Percentiles rank a stretch among this genome's conserved stretches.
These are phyloP conservation scores for Spodoptera littoralis DNA, from an alignment of 2,888 invertebrate species.

Conservation along the genomic window DNA sequence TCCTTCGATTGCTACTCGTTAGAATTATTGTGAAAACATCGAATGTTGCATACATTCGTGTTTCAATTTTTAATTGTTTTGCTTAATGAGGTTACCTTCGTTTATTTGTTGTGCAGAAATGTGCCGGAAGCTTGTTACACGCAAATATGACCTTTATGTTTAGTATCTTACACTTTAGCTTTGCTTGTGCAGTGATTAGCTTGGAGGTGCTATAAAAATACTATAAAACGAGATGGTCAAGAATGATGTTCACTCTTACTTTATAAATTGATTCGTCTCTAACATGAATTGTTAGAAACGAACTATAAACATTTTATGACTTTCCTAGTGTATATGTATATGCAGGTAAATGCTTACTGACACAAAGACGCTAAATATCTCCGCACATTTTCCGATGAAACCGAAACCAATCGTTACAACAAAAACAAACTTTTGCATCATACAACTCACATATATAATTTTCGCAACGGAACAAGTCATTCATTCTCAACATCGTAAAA, in stretches of 20 bases:
- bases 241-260: no score
- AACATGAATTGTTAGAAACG: no score
- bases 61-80: constrained; percentile 23
- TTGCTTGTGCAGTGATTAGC: no score
- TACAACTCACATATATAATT: constrained; percentile 57
- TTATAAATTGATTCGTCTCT: no score
- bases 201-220: no score
- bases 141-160: no score
- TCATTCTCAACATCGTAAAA: constrained; percentile 66
- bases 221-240: no score
- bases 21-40: constrained; percentile 39
- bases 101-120: background rate
- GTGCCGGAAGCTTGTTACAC: background rate
- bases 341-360: background rate
- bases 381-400: constrained; percentile 14
- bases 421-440: constrained; percentile 59
- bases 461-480: constrained; percentile 67
- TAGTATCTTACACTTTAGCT: no score
- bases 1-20: constrained; percentile 37
- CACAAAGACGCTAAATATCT: background rate
- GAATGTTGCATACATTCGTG: constrained; percentile 19
- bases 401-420: constrained; percentile 29
- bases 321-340: background rate
- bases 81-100: constrained; percentile 10
- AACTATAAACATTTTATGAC: no score